A percentile compares a stretch with the other conserved stretches of the same genome.
phyloP scores from a whole-genome alignment of 2,888 invertebrate genomes.

The Steinernema carpocapsae region DNA sequence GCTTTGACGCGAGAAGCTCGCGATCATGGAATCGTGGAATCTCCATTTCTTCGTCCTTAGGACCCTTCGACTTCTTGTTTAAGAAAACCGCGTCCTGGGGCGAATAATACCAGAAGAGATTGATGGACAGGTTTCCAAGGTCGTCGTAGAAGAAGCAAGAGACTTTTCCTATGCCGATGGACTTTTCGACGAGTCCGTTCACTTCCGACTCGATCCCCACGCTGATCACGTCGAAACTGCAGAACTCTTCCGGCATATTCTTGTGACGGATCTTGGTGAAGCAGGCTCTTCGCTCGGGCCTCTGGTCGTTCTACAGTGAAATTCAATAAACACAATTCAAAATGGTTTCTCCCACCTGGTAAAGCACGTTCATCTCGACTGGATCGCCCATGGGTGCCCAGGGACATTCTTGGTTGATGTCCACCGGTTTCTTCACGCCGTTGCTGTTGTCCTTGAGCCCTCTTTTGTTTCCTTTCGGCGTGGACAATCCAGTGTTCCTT shows the following conservation, averaged over 20 bases:
- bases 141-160: slow-evolving; percentile 18
- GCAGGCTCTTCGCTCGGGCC: neutral
- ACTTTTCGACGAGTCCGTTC: neutral
- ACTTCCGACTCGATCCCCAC: slow-evolving; percentile 9
- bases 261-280: neutral
- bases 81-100: neutral
- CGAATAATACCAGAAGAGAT: slow-evolving; percentile 21
- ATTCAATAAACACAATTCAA: neutral
- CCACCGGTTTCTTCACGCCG: neutral
- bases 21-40: slow-evolving; percentile 39
- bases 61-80: neutral
- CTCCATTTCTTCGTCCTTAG: neutral
- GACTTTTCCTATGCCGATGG: neutral
- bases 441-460: neutral
- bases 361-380: neutral
- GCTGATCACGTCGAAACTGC: neutral
- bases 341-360: neutral
- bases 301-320: neutral
- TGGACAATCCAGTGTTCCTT: neutral
- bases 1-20: slow-evolving; percentile 48
- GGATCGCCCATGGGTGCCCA: slow-evolving; percentile 1
- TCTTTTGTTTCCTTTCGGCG: neutral
- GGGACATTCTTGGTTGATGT: neutral
- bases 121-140: neutral
- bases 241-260: neutral